phyloP scores from a whole-genome alignment of 2,888 invertebrate genomes.

The Lampropteryx suffumata region DNA sequence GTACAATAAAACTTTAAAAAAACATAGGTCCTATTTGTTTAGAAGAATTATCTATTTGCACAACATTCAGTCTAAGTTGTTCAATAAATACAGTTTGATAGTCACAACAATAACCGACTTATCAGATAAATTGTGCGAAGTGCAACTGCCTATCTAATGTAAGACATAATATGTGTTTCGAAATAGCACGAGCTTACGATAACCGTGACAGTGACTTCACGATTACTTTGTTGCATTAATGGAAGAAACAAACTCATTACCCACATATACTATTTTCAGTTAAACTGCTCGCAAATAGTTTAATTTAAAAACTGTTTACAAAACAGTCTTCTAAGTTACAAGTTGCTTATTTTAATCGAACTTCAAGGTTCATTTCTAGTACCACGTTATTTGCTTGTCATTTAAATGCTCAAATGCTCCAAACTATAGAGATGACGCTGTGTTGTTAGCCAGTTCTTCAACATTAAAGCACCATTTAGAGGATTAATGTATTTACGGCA shows the following conservation, averaged over 20 bases:
- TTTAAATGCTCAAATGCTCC: neutral
- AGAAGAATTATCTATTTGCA: neutral
- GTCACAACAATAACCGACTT: conserved; percentile 46
- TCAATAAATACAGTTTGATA: conserved; percentile 37
- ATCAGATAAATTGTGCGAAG: conserved; percentile 39
- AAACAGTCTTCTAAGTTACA: neutral
- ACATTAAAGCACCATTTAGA: conserved; percentile 54
- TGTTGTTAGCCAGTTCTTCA: conserved; percentile 5
- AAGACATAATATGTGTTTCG: conserved; percentile 20
- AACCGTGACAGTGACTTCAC: conserved; percentile 46
- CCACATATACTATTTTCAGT: too few species aligned
- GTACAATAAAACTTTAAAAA: too few species aligned
- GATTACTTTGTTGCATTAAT: conserved; percentile 10
- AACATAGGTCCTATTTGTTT: neutral
- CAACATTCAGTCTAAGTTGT: conserved; percentile 23
- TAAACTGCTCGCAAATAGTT: too few species aligned
- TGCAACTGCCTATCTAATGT: conserved; percentile 7
- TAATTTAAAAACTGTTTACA: neutral
- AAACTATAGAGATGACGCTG: neutral
- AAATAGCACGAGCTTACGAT: conserved; percentile 31
- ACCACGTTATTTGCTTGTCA: neutral
- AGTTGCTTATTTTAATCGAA: too few species aligned
- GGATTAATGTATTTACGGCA: conserved; percentile 52
- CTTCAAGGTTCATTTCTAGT: conserved; percentile 4
- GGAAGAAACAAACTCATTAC: neutral